phyloP scores from a whole-genome alignment of 2,797 vertebrate genomes.

The Poliocrania exsul region DNA sequence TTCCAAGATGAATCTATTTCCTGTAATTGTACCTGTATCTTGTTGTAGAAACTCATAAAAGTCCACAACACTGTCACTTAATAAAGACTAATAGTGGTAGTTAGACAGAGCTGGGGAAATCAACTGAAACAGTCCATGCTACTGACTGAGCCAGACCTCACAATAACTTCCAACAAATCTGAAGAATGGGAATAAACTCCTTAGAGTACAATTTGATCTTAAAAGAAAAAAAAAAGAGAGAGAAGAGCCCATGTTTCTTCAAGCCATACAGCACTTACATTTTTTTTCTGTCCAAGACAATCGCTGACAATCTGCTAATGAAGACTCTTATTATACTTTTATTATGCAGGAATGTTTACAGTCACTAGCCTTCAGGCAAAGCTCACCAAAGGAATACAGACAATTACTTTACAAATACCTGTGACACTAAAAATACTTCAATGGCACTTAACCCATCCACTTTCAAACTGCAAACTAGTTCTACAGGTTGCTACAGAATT shows the following conservation, averaged over 20 bases:
- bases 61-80: not conserved
- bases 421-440: not conserved
- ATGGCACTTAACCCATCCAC: not conserved
- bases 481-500: not conserved
- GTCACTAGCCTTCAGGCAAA: constrained; percentile 38
- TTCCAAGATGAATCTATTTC: not conserved
- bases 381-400: constrained; percentile 44
- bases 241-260: not conserved
- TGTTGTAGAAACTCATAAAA: not conserved
- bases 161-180: not conserved
- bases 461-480: constrained; percentile 1
- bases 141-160: not conserved
- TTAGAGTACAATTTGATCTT: not conserved
- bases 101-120: not conserved
- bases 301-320: not conserved
- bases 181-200: not conserved
- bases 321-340: constrained; percentile 4
- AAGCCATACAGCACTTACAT: not conserved
- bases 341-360: constrained; percentile 48
- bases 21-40: not conserved
- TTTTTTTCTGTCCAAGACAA: not conserved
- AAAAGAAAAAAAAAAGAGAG: not conserved
- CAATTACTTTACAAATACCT: not conserved
- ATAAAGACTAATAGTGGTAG: not conserved
- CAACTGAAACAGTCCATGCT: not conserved